A percentile compares a stretch with the other conserved stretches of the same genome.
Conservation (phyloP, 2,888 invertebrate genomes). For the Spodoptera exigua region DNA sequence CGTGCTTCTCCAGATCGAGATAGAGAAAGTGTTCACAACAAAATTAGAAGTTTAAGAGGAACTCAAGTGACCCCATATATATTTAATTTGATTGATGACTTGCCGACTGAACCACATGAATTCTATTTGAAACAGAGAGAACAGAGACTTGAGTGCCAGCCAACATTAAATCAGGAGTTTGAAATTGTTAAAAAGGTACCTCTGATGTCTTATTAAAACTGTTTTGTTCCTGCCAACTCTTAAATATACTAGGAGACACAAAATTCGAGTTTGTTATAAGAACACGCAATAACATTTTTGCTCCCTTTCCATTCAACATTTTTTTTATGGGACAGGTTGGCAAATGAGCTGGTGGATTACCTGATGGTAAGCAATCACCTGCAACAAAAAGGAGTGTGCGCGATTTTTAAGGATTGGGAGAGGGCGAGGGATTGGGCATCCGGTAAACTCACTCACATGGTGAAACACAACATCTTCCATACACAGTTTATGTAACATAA, state of each 20-base stretch:
- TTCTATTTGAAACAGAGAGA: conserved; percentile 88
- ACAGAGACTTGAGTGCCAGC: conserved; percentile 77
- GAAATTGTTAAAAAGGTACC: conserved; percentile 83
- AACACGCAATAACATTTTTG: too few species aligned
- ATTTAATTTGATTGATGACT: conserved; percentile 90
- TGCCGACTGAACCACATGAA: conserved; percentile 91
- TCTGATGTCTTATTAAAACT: background rate
- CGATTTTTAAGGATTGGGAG: too few species aligned
- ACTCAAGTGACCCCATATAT: conserved; percentile 89
- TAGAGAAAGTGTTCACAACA: conserved; percentile 71
- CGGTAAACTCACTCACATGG: too few species aligned
- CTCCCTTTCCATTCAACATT: too few species aligned
- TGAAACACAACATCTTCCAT: too few species aligned
- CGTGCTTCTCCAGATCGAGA: conserved; percentile 65
- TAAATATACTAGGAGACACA: background rate
- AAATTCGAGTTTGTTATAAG: too few species aligned
- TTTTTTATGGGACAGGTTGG: too few species aligned
- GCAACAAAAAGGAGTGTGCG: too few species aligned
- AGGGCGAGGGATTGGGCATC: too few species aligned
- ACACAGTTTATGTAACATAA: background rate
- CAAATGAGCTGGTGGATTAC: too few species aligned
- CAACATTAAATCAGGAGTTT: conserved; percentile 79
- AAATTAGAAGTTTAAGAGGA: conserved; percentile 70
- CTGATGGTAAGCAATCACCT: too few species aligned
- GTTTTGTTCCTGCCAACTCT: background rate